phyloP scores from a whole-genome alignment of 2,888 invertebrate species.

The Leptinotarsa haldemani region DNA sequence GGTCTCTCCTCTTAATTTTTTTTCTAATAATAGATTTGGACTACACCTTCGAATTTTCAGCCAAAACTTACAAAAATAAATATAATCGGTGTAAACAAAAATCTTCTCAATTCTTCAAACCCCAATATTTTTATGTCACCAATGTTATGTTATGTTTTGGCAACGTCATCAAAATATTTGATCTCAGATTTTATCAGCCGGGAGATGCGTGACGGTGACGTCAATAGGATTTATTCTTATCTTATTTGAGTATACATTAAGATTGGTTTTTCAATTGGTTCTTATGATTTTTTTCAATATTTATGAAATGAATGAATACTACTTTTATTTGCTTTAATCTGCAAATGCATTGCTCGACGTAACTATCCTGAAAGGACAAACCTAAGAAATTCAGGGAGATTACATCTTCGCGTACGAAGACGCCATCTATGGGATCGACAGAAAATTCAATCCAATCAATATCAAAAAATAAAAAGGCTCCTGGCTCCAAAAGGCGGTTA shows the following conservation, averaged over 20 bases:
- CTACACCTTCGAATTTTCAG: constrained; percentile 4
- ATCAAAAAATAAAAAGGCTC: too few species aligned
- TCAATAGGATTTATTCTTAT: constrained; percentile 21
- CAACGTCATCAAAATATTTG: constrained; percentile 11
- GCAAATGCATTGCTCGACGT: too few species aligned
- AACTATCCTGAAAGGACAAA: too few species aligned
- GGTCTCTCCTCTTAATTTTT: not conserved
- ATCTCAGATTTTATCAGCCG: constrained; percentile 13
- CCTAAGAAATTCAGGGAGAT: too few species aligned
- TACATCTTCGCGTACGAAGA: too few species aligned
- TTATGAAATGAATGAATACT: too few species aligned
- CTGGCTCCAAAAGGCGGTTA: too few species aligned
- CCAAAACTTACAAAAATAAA: constrained; percentile 19
- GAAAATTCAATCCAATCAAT: too few species aligned
- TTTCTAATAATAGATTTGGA: constrained; percentile 22
- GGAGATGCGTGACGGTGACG: constrained; percentile 24
- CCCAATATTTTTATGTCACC: constrained; percentile 18
- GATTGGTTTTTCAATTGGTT: not conserved
- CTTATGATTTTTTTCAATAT: too few species aligned
- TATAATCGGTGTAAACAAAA: constrained; percentile 18
- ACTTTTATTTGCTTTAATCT: too few species aligned
- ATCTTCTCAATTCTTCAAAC: not conserved
- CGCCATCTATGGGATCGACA: too few species aligned
- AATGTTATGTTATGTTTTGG: constrained; percentile 5
- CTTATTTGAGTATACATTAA: not conserved